Percentiles rank a stretch among this genome's conserved stretches.
These are phyloP conservation scores for Dryobates pubescens DNA, from an alignment of 2,797 vertebrate species.

Conservation along the genomic window DNA sequence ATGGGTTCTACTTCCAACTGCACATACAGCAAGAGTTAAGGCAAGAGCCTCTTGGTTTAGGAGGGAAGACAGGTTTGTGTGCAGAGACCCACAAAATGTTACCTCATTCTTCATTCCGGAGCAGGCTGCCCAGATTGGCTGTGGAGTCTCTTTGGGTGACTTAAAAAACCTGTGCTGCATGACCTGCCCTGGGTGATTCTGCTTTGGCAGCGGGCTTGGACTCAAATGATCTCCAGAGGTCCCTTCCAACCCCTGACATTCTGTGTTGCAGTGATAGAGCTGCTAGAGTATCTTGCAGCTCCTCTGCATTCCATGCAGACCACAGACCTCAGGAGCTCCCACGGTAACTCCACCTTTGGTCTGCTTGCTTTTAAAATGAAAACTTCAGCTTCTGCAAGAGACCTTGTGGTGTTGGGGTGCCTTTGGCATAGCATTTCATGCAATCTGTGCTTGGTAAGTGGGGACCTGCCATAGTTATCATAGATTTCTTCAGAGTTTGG, in stretches of 20 bases:
- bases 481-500: not conserved
- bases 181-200: too few relatives aligned
- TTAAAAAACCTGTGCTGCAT: too few relatives aligned
- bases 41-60: not conserved
- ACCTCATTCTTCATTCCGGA: not conserved
- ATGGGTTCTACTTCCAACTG: not conserved
- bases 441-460: not conserved
- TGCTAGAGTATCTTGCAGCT: not conserved
- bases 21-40: rapidly evolving
- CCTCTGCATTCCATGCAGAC: not conserved
- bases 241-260: too few relatives aligned
- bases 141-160: too few relatives aligned
- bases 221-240: too few relatives aligned
- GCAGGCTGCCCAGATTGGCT: too few relatives aligned
- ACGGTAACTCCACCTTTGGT: rapidly evolving
- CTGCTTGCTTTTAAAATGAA: not conserved
- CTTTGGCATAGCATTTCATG: not conserved
- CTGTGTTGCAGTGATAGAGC: too few relatives aligned
- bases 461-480: rapidly evolving
- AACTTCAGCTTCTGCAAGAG: not conserved
- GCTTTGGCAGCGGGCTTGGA: too few relatives aligned
- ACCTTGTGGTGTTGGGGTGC: rapidly evolving
- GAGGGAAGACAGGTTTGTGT: not conserved
- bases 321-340: not conserved
- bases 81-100: not conserved